Base-by-base conservation (phyloP, 37 sponge, comb jelly and placozoan species). In the Mnemiopsis leidyi region DNA sequence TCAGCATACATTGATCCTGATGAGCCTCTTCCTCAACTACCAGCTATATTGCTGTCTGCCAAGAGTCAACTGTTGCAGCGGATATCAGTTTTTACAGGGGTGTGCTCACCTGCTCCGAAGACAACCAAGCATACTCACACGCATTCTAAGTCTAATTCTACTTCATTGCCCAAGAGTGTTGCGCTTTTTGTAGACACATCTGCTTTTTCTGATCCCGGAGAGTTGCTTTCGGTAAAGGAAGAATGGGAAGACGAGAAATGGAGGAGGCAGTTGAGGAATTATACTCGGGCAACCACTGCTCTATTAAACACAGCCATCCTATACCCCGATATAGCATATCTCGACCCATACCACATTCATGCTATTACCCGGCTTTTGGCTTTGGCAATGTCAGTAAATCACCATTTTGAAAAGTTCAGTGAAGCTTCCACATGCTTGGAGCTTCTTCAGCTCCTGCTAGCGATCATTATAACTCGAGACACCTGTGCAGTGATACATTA, bases 1-100 rank as follows among this genome's bases (percentile, higher is more conserved):
- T 85, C 90, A 23, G 90, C 90, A n/a, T 85, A 85, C 35, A 85
- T 85, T n/a, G 40, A 38, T 28, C 90, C 90, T 2, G 90, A 85
- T 85, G 90, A 85, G 2, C 90, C 90, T 28, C 61, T 85, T 13
- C 90, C 90, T 16, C 90, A 85, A 39, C 48, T 85, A 0, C 90
- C 90, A 18, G 40, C 36, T 40, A 38, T 85, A 23, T 25, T 85
- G 26, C 29, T 85, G 26, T 38, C 61, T 3, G 90, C 61, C 0
- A 85, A 85, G 24, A 85, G 35, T 33, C 90, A 85, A 21, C 90
- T 85, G 25, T 39, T 85, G 9, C 38, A 85, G 24, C 38, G 90
- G 48, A 40, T 85, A n/a, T 9, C 61, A n/a, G 24, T n/a, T 0
- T 37, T 85, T 7, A 33, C 90, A n/a, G 90, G 90, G 24, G 35